Conservation (phyloP, 2,113 vertebrate species). For the Progne subis region DNA sequence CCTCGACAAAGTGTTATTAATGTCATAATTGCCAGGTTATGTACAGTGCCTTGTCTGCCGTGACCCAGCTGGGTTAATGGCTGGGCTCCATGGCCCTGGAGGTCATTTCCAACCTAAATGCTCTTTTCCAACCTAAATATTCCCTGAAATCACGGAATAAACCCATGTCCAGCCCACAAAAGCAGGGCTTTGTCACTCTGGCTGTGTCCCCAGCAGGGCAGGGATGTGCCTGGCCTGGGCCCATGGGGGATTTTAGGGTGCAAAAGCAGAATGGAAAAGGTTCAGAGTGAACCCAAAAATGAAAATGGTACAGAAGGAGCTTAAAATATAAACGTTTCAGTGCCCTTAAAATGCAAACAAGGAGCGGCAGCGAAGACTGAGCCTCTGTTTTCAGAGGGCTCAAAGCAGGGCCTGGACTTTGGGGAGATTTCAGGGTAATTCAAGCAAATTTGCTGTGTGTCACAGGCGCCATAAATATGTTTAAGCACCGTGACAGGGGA, state of each 20-base stretch:
- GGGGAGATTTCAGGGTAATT: background rate
- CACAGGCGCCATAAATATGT: accelerated
- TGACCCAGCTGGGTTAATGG: background rate
- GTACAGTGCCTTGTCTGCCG: background rate
- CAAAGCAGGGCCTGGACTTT: accelerated
- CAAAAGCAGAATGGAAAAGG: background rate
- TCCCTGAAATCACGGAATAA: background rate
- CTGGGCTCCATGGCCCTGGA: background rate
- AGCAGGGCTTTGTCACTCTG: accelerated
- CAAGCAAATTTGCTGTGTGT: background rate
- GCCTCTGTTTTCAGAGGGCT: background rate
- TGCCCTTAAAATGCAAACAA: background rate
- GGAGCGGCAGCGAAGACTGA: accelerated
- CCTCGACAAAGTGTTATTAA: background rate
- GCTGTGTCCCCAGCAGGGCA: background rate
- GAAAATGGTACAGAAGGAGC: background rate
- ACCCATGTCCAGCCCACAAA: accelerated
- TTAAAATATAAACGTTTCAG: background rate
- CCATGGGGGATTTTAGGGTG: accelerated
- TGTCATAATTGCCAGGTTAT: background rate
- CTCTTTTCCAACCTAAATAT: background rate
- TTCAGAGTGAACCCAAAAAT: too few species aligned
- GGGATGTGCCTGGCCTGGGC: accelerated
- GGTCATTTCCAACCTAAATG: background rate
- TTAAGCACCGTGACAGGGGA: background rate